Evolutionary conservation across 92 coral and sea anemone species (phyloP).

Genomic region (Scolanthus callimorphus): DNA sequence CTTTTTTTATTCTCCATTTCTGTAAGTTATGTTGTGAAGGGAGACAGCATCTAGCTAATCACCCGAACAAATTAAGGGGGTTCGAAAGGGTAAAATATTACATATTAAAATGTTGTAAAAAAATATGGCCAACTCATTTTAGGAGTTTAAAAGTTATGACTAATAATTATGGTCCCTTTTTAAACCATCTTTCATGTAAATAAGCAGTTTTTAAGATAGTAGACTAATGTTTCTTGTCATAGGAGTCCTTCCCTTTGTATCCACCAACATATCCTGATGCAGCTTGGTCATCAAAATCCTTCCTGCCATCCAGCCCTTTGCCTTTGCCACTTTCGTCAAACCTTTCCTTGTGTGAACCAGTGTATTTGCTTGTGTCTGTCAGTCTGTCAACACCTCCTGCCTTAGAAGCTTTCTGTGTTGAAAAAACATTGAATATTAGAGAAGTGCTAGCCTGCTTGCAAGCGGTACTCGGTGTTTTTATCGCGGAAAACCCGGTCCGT

Average conservation of each 20-base stretch:
- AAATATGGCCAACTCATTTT: too few relatives aligned
- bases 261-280: slow-evolving; percentile 90
- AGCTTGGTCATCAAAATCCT: slow-evolving; percentile 75
- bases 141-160: too few relatives aligned
- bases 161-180: too few relatives aligned
- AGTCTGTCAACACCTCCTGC: slow-evolving; percentile 91
- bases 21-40: too few relatives aligned
- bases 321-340: slow-evolving; percentile 96
- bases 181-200: too few relatives aligned
- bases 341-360: slow-evolving; percentile 97
- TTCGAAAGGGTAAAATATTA: too few relatives aligned
- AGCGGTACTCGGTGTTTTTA: background rate
- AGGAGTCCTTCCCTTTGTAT: slow-evolving; percentile 78
- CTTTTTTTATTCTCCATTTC: too few relatives aligned
- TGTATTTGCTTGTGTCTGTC: slow-evolving; percentile 91
- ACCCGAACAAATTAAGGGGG: too few relatives aligned
- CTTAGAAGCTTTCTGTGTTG: slow-evolving; percentile 73
- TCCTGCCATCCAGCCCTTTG: slow-evolving; percentile 83
- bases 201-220: too few relatives aligned
- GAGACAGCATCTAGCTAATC: too few relatives aligned
- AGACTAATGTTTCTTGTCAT: slow-evolving; percentile 70
- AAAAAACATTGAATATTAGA: background rate
- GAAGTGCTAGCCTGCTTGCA: too few relatives aligned
- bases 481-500: background rate
- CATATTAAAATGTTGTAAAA: too few relatives aligned